phyloP scores from a whole-genome alignment of 2,888 invertebrate genomes.

The Mimumesa dahlbomi region DNA sequence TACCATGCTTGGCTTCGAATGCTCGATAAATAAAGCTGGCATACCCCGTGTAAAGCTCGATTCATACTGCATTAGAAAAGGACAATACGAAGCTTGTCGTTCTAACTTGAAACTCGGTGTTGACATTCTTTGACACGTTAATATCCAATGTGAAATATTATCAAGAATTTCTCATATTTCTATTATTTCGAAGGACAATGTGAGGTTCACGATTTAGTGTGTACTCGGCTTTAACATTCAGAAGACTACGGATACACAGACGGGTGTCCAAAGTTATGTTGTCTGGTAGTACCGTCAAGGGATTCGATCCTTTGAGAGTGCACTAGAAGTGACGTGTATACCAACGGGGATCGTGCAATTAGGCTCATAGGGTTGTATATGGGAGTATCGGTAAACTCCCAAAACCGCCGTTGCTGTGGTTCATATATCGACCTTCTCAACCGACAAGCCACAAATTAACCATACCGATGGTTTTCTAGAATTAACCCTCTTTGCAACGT shows the following conservation, averaged over 20 bases:
- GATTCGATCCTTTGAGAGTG: constrained; percentile 51
- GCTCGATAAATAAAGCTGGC: constrained; percentile 51
- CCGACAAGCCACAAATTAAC: constrained; percentile 53
- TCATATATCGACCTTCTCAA: constrained; percentile 40
- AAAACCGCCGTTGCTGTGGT: constrained; percentile 59
- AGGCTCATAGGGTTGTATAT: constrained; percentile 53
- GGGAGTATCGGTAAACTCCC: constrained; percentile 64
- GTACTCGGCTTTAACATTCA: neutral
- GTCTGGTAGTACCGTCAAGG: constrained; percentile 38
- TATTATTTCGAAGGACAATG: no score
- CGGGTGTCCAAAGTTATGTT: constrained; percentile 39
- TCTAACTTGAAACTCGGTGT: constrained; percentile 15
- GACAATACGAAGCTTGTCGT: constrained; percentile 33
- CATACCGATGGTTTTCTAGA: neutral
- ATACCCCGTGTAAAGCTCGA: constrained; percentile 29
- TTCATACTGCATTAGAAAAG: constrained; percentile 30
- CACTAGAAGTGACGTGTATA: constrained; percentile 36
- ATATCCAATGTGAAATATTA: no score
- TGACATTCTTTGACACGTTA: neutral
- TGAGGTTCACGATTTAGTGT: neutral
- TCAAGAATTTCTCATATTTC: no score
- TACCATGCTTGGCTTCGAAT: constrained; percentile 18
- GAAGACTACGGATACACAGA: constrained; percentile 2
- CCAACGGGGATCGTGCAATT: constrained; percentile 49
- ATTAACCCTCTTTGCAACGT: no score